Conservation (phyloP, 2,888 invertebrate genomes). For the Catocala nupta region DNA sequence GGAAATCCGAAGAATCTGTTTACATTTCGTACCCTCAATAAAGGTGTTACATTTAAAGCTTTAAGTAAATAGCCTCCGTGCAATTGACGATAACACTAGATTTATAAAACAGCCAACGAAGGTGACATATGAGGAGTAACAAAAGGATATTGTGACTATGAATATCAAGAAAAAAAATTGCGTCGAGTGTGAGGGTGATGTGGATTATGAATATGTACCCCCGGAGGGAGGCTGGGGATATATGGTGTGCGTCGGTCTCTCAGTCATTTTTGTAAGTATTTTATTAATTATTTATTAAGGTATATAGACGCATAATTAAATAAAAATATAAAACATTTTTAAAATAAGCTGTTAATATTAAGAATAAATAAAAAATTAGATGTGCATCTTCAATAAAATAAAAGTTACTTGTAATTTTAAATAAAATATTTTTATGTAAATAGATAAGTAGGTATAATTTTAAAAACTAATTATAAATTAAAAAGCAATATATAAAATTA, state of each 20-base stretch:
- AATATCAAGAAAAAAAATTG: slow-evolving; percentile 61
- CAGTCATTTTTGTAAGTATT: slow-evolving; percentile 89
- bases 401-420: too few species aligned
- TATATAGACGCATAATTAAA: not conserved
- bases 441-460: too few species aligned
- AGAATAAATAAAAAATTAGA: too few species aligned
- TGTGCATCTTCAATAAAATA: too few species aligned
- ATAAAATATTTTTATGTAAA: too few species aligned
- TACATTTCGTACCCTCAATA: slow-evolving; percentile 69
- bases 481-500: too few species aligned
- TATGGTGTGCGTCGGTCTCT: slow-evolving; percentile 89
- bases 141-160: slow-evolving; percentile 57
- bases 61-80: slow-evolving; percentile 66
- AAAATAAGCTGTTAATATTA: too few species aligned
- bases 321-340: too few species aligned
- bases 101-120: slow-evolving; percentile 71
- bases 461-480: too few species aligned
- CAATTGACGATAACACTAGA: slow-evolving; percentile 65
- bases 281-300: not conserved
- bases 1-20: slow-evolving; percentile 77
- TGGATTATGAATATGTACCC: slow-evolving; percentile 79
- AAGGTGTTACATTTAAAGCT: slow-evolving; percentile 71
- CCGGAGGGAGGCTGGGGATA: slow-evolving; percentile 93
- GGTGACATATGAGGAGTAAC: slow-evolving; percentile 44
- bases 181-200: slow-evolving; percentile 63